A percentile compares a stretch with the other conserved stretches of the same genome.
These are phyloP conservation scores for Drosophila neutralis DNA, from an alignment of 2,888 invertebrate species.

Conservation along the genomic window DNA sequence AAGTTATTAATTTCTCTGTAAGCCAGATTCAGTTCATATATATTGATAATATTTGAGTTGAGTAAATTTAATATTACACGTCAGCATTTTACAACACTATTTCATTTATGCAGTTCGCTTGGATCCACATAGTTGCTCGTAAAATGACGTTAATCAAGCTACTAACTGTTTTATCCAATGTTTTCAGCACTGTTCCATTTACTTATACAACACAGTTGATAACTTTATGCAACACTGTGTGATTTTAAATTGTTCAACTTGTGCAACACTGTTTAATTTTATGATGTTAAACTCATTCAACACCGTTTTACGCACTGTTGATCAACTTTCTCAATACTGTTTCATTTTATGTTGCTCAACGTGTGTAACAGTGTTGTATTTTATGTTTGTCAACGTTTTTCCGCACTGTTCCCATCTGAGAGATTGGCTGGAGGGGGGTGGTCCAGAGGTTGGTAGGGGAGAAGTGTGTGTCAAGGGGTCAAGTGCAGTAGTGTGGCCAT, in stretches of 20 bases:
- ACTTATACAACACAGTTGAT: background rate
- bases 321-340: background rate
- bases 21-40: background rate
- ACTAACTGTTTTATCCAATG: background rate
- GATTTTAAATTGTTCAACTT: background rate
- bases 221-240: background rate
- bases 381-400: background rate
- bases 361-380: background rate
- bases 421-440: background rate
- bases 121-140: background rate
- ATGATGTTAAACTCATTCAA: background rate
- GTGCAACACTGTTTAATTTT: background rate
- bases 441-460: background rate
- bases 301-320: background rate
- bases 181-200: background rate
- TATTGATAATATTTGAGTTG: background rate
- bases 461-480: background rate
- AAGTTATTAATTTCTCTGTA: background rate
- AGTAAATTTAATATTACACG: background rate
- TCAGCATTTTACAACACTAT: background rate
- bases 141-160: background rate
- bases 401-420: background rate
- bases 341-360: background rate
- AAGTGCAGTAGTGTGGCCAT: slow-evolving; percentile 47
- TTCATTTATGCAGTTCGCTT: background rate